Conservation (phyloP, 2,113 vertebrate species). For the Chelonoidis abingdonii region DNA sequence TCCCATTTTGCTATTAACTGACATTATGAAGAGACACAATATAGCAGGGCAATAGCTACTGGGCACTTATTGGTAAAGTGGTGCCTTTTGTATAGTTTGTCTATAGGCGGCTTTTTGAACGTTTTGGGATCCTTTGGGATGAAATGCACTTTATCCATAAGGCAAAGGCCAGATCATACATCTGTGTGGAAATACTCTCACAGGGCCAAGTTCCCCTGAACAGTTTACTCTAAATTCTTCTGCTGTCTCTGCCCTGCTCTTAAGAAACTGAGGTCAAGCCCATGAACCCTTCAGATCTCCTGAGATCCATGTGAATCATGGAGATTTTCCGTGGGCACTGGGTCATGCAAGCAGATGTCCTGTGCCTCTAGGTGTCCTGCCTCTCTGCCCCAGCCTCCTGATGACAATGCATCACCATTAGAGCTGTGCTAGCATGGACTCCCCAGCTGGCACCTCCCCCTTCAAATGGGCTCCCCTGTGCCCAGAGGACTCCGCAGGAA, state of each 20-base stretch:
- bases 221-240: not conserved
- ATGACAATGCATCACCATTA: accelerated
- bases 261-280: not conserved
- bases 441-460: not conserved
- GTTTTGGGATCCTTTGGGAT: not conserved
- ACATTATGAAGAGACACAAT: not conserved
- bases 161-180: not conserved
- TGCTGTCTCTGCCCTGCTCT: not conserved
- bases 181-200: not conserved
- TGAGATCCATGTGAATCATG: not conserved
- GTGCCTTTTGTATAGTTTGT: not conserved
- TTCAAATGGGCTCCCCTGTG: not conserved
- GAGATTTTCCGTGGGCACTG: not conserved
- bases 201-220: not conserved
- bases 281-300: not conserved
- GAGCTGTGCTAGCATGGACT: accelerated
- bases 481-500: not conserved
- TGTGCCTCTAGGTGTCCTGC: not conserved
- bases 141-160: not conserved
- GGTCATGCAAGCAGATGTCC: not conserved
- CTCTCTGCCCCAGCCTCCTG: not conserved
- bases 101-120: not conserved
- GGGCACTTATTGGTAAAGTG: not conserved
- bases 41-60: not conserved
- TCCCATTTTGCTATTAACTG: not conserved